These are phyloP conservation scores for Spinus olivaceus DNA, from an alignment of 2,797 vertebrate species.

Conservation along the genomic window DNA sequence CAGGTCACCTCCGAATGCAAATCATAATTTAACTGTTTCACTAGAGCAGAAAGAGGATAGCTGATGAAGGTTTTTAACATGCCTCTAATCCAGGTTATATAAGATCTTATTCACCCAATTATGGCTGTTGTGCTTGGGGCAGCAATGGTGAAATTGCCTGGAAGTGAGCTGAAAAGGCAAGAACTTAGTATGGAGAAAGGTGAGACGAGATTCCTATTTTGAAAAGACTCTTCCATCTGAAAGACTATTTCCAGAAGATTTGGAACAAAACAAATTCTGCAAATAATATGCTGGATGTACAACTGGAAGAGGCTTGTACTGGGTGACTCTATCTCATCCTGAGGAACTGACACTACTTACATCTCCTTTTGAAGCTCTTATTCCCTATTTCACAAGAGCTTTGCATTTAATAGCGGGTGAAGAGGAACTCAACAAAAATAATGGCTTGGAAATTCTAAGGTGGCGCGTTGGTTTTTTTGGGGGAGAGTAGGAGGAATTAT, in stretches of 20 bases:
- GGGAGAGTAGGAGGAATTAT: accelerated
- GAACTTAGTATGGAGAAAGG: not conserved
- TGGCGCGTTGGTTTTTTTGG: accelerated
- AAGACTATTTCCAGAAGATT: not conserved
- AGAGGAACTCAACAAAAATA: not conserved
- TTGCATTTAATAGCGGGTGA: not conserved
- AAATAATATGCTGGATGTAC: not conserved
- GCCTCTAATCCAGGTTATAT: not conserved
- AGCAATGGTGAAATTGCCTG: accelerated
- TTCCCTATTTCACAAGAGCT: not conserved
- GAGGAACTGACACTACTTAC: not conserved
- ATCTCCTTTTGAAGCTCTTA: not conserved
- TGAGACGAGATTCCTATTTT: not conserved
- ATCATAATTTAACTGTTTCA: not conserved
- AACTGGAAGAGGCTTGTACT: not conserved
- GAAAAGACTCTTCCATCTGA: not conserved
- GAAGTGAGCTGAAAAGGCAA: not conserved
- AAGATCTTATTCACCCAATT: not conserved
- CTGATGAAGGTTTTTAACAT: not conserved
- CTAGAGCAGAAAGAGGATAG: not conserved
- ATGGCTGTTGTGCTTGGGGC: not conserved
- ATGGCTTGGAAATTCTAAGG: not conserved
- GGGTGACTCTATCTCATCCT: not conserved
- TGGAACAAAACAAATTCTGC: not conserved
- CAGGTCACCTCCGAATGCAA: not conserved